phyloP scores from a whole-genome alignment of 2,888 invertebrate species.

The Pristionchus japonicus region DNA sequence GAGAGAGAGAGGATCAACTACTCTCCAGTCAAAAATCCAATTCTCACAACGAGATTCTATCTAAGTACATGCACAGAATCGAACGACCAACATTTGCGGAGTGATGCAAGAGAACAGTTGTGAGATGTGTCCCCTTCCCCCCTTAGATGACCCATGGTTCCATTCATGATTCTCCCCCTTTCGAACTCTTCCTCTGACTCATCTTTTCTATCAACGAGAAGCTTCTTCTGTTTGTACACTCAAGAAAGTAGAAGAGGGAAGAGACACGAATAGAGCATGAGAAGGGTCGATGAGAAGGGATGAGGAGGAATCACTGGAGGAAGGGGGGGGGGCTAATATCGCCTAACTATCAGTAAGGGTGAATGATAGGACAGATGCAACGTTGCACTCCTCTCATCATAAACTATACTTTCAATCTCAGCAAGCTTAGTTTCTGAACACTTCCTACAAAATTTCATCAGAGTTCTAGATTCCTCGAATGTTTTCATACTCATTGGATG shows the following conservation, averaged over 20 bases:
- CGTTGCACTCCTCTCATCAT: no score
- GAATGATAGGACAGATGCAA: no score
- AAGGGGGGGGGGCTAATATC: no score
- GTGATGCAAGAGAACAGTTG: background rate
- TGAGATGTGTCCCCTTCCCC: background rate
- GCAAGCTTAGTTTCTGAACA: background rate
- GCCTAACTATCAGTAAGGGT: no score
- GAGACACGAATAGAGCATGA: conserved; percentile 35
- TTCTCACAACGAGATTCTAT: no score
- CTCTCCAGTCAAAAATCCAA: no score
- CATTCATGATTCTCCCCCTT: background rate
- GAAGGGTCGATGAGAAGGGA: background rate
- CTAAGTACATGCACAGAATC: background rate
- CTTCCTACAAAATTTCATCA: background rate
- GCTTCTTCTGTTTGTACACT: conserved; percentile 36
- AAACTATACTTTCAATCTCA: background rate
- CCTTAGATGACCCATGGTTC: background rate
- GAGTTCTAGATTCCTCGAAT: background rate
- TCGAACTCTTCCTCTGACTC: conserved; percentile 2
- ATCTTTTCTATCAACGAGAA: conserved; percentile 20
- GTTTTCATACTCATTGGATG: background rate
- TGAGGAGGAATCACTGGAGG: background rate
- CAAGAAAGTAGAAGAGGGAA: background rate
- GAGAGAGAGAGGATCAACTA: background rate
- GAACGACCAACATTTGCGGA: background rate